A percentile compares a stretch with the other conserved stretches of the same genome.
phyloP scores from a whole-genome alignment of 2,113 vertebrate genomes.

The Piaya cayana region DNA sequence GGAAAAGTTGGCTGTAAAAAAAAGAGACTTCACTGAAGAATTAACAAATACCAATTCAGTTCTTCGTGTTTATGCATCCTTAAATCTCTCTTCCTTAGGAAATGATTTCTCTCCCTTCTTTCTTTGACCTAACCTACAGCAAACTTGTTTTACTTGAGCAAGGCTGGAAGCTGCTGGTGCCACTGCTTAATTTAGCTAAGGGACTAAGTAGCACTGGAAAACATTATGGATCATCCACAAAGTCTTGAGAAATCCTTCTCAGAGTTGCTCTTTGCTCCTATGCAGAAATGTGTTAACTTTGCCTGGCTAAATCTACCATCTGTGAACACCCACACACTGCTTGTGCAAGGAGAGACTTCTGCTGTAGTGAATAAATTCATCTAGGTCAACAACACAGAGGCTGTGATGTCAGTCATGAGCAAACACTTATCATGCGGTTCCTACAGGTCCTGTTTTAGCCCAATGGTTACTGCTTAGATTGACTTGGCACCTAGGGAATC shows the following conservation, averaged over 20 bases:
- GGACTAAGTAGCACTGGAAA: background rate
- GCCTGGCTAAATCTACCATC: background rate
- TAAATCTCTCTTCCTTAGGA: background rate
- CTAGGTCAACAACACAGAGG: background rate
- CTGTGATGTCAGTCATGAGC: background rate
- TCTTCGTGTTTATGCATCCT: background rate
- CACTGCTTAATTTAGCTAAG: background rate
- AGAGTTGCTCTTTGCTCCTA: background rate
- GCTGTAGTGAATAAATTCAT: background rate
- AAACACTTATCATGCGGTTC: background rate
- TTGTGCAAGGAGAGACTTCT: background rate
- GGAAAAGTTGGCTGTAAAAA: background rate
- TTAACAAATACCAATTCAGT: background rate
- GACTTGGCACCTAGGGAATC: background rate
- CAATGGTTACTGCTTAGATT: background rate
- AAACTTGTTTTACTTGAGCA: background rate
- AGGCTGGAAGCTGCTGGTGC: background rate
- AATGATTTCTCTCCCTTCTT: background rate
- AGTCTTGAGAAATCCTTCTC: background rate
- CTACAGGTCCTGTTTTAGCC: background rate
- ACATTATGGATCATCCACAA: background rate
- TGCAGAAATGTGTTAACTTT: background rate
- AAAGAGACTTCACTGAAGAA: conserved; percentile 9
- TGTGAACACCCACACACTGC: background rate
- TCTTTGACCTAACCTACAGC: background rate